Conservation (phyloP, 1,140 invertebrate genomes). For the Zaprionus kolodkinae region DNA sequence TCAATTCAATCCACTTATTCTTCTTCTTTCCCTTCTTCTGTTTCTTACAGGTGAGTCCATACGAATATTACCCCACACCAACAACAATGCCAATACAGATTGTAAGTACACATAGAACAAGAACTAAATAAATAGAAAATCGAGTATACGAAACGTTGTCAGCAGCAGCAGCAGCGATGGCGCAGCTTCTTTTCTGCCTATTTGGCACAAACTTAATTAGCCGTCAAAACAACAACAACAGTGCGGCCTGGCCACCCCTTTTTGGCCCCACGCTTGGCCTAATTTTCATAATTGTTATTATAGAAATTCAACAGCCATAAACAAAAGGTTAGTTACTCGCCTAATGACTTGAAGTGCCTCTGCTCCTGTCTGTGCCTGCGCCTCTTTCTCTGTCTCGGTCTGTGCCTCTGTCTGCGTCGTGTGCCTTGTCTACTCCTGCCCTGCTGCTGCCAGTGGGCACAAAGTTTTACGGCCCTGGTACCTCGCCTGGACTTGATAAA, state of each 20-base stretch:
- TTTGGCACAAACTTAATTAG: constrained; percentile 82
- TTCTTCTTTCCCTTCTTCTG: constrained; percentile 35
- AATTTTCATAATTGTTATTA: constrained; percentile 84
- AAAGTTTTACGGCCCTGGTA: constrained; percentile 30
- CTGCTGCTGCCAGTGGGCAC: constrained; percentile 16
- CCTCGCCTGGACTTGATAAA: constrained; percentile 63
- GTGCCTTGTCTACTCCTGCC: background rate
- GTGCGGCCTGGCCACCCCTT: too few relatives aligned
- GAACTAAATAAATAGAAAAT: background rate
- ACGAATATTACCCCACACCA: constrained; percentile 55
- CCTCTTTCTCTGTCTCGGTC: background rate
- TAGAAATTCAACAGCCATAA: constrained; percentile 81
- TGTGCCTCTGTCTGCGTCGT: background rate
- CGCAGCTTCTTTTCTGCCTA: constrained; percentile 77
- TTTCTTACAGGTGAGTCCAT: constrained; percentile 82
- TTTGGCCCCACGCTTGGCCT: constrained; percentile 40
- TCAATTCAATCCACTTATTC: background rate
- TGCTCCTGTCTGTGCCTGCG: background rate
- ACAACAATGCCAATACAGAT: constrained; percentile 65
- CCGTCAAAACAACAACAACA: constrained; percentile 76
- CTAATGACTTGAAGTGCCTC: constrained; percentile 78
- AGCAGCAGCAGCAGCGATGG: constrained; percentile 5
- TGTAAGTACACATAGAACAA: constrained; percentile 66
- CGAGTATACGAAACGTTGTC: constrained; percentile 30
- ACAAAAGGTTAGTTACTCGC: constrained; percentile 82